phyloP scores from a whole-genome alignment of 2,113 vertebrate species.

The Tachycineta bicolor region DNA sequence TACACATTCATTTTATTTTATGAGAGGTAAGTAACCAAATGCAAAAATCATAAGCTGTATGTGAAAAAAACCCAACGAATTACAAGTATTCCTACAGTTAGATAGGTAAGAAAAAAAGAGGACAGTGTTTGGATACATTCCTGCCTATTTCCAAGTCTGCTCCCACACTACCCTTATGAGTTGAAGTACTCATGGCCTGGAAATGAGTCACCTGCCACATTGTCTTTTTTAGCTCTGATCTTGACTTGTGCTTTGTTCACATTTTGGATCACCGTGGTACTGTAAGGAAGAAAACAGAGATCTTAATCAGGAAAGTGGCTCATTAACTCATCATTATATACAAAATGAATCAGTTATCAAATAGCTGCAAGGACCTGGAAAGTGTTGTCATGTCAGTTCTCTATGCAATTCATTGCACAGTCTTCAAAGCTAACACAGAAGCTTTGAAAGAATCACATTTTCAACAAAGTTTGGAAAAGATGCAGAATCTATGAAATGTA shows the following conservation, averaged over 20 bases:
- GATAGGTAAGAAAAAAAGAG: not conserved
- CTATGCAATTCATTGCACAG: not conserved
- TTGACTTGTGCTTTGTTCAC: slow-evolving; percentile 99
- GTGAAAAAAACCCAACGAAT: not conserved
- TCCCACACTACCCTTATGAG: not conserved
- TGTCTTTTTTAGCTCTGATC: slow-evolving; percentile 95
- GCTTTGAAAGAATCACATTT: not conserved
- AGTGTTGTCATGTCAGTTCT: not conserved
- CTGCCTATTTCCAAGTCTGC: not conserved
- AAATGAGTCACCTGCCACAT: slow-evolving; percentile 89
- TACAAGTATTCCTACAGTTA: not conserved
- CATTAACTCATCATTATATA: not conserved
- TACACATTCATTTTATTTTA: not conserved
- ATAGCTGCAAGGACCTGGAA: not conserved
- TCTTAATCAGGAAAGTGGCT: not conserved
- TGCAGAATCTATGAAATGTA: not conserved
- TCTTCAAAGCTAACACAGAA: not conserved
- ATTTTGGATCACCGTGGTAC: slow-evolving; percentile 97
- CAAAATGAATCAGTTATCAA: not conserved
- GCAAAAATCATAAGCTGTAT: not conserved
- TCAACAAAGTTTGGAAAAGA: not conserved
- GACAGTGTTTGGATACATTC: not conserved
- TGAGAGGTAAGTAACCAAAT: not conserved
- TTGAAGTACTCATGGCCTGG: not conserved
- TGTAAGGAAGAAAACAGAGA: slow-evolving; percentile 61